phyloP scores from a whole-genome alignment of 2,113 vertebrate genomes.

The Aix galericulata region DNA sequence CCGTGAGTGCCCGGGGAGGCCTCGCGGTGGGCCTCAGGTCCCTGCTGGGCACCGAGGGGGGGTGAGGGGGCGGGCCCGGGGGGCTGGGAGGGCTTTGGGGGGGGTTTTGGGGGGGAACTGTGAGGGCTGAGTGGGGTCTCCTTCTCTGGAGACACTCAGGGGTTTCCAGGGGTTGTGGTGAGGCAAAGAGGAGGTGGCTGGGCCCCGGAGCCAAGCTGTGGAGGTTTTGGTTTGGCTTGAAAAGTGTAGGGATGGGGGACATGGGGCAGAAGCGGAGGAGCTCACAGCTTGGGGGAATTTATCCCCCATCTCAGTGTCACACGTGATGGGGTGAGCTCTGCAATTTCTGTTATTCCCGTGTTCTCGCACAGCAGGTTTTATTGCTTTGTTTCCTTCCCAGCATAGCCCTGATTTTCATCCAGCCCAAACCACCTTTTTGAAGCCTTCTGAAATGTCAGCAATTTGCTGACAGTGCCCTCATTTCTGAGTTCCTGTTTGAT shows the following conservation, averaged over 20 bases:
- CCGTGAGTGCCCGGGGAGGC: too few relatives aligned
- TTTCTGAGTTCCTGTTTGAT: neutral
- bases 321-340: neutral
- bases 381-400: neutral
- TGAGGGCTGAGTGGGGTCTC: neutral
- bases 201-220: neutral
- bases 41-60: neutral
- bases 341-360: neutral
- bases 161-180: neutral
- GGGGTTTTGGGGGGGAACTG: neutral
- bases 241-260: neutral
- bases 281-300: neutral
- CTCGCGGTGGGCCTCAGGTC: accelerated
- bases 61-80: neutral
- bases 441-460: neutral
- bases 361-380: neutral
- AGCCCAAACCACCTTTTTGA: neutral
- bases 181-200: neutral
- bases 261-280: neutral
- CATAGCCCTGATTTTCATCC: neutral
- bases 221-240: neutral
- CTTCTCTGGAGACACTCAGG: too few relatives aligned
- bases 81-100: neutral
- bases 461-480: neutral
- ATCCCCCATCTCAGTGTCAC: neutral